Evolutionary conservation across 2,113 vertebrate genomes (phyloP).

Genomic region (Pao palembangensis): DNA sequence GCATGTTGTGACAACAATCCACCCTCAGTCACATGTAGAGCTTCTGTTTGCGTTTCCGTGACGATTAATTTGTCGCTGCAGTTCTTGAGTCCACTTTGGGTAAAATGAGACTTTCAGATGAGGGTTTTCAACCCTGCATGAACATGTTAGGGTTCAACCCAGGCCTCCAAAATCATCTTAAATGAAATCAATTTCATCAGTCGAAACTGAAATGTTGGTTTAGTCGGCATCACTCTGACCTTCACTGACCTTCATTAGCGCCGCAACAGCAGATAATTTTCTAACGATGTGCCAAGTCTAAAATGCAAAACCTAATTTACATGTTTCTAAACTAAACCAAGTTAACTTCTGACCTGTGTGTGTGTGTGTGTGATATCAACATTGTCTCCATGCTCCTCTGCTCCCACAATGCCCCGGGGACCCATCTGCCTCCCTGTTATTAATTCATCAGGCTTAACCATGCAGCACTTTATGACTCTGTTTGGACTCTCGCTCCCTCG

Average conservation of each 20-base stretch:
- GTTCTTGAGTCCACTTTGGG: slow-evolving; percentile 1
- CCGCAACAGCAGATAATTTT: too few relatives aligned
- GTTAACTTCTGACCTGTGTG: slow-evolving; percentile 1
- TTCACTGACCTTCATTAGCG: too few relatives aligned
- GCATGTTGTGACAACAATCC: slow-evolving; percentile 51
- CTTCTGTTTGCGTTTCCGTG: slow-evolving; percentile 49
- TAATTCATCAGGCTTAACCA: slow-evolving; percentile 82
- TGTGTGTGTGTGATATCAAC: slow-evolving; percentile 33
- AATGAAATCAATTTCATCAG: too few relatives aligned
- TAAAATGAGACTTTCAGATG: slow-evolving; percentile 8
- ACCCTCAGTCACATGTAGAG: slow-evolving; percentile 55
- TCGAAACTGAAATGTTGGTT: too few relatives aligned
- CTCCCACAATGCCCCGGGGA: slow-evolving; percentile 76
- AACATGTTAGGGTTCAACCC: too few relatives aligned
- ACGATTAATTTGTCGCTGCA: slow-evolving; percentile 45
- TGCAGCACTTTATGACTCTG: slow-evolving; percentile 78
- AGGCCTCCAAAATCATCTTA: too few relatives aligned
- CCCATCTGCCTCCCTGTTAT: slow-evolving; percentile 79
- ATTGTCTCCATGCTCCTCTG: slow-evolving; percentile 64
- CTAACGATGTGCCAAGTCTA: too few relatives aligned
- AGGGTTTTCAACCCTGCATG: neutral
- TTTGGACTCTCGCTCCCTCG: slow-evolving; percentile 57
- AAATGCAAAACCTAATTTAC: too few relatives aligned
- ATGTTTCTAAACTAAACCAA: too few relatives aligned
- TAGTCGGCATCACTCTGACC: too few relatives aligned